phyloP scores from a whole-genome alignment of 2,888 invertebrate genomes.

The Himalopsyche kuldschensis region DNA sequence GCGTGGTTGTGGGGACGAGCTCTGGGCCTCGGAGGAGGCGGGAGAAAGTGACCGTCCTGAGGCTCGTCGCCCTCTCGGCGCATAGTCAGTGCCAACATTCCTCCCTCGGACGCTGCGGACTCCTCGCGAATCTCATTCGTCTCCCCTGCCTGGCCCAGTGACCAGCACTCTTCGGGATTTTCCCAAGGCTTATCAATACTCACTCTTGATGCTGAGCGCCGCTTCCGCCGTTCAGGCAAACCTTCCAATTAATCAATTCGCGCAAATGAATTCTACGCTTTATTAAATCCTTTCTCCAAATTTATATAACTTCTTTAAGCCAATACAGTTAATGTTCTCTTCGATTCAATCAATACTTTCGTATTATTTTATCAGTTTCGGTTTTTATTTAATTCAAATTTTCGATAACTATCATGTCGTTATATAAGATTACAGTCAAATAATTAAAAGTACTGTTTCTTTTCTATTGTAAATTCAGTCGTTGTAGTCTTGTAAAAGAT shows the following conservation, averaged over 20 bases:
- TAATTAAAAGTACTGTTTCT: no score
- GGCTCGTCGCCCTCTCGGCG: slow-evolving; percentile 73
- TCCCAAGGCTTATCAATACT: background rate
- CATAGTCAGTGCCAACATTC: slow-evolving; percentile 56
- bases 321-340: no score
- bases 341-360: no score
- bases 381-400: no score
- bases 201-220: background rate
- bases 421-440: no score
- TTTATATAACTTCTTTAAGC: no score
- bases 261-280: no score
- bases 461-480: no score
- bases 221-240: background rate
- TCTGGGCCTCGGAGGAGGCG: slow-evolving; percentile 48
- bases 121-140: background rate
- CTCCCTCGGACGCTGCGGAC: slow-evolving; percentile 28
- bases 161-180: slow-evolving; percentile 5
- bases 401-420: no score
- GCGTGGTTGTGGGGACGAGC: slow-evolving; percentile 43
- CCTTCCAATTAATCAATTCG: background rate
- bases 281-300: no score
- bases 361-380: no score
- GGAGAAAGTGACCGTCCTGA: slow-evolving; percentile 52
- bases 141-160: slow-evolving; percentile 6
- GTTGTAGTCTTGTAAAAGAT: no score